Conservation (phyloP, 2,113 vertebrate species). For the Pollachius pollachius region DNA sequence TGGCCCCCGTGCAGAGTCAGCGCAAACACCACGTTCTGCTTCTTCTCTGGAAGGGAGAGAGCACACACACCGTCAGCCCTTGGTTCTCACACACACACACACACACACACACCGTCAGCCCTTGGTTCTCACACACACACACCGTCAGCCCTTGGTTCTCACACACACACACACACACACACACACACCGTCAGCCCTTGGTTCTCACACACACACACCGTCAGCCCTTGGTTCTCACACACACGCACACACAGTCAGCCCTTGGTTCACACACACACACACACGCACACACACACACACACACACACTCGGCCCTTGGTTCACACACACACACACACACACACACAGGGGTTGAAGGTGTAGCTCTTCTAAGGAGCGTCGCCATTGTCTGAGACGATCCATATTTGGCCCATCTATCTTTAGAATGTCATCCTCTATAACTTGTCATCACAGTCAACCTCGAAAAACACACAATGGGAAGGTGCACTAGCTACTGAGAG, state of each 20-base stretch:
- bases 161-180: neutral
- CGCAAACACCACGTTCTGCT: constrained; percentile 90
- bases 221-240: neutral
- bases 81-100: neutral
- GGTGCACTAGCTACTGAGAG: too few relatives aligned
- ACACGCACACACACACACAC: constrained; percentile 2
- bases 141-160: neutral
- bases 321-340: neutral
- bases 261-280: neutral
- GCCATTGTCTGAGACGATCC: too few relatives aligned
- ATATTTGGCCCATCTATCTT: too few relatives aligned
- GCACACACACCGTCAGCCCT: neutral
- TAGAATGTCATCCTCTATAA: too few relatives aligned
- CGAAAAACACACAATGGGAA: too few relatives aligned
- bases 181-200: neutral
- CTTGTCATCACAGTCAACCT: too few relatives aligned
- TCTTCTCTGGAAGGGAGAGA: constrained; percentile 78
- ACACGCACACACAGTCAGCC: neutral
- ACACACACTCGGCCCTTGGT: neutral
- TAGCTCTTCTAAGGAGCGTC: too few relatives aligned
- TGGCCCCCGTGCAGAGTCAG: constrained; percentile 95
- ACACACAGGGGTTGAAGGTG: neutral
- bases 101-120: neutral
- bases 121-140: neutral
- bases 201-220: neutral